Percentiles rank a stretch among this genome's conserved stretches.
phyloP scores from a whole-genome alignment of 2,797 vertebrate genomes.

The Cossypha heuglini region DNA sequence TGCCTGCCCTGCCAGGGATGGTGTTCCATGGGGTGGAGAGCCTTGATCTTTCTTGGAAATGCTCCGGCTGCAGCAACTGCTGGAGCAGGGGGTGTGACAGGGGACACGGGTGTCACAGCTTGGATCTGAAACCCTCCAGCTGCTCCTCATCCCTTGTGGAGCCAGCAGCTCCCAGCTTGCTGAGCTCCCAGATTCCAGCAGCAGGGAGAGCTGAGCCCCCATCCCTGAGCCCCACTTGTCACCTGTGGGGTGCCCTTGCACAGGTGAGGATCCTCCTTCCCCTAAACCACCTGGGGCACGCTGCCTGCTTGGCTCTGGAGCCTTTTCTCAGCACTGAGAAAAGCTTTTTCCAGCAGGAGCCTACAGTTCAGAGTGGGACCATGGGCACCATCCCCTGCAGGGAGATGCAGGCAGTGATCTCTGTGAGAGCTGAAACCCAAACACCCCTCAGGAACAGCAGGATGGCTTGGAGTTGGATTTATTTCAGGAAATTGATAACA shows the following conservation, averaged over 20 bases:
- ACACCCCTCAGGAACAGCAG: not conserved
- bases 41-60: not conserved
- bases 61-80: not conserved
- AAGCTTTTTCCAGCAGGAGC: not conserved
- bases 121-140: not conserved
- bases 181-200: not conserved
- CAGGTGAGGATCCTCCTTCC: not conserved
- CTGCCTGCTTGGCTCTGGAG: not conserved
- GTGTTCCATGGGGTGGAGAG: not conserved
- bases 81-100: not conserved
- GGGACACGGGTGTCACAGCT: rapidly evolving
- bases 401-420: not conserved
- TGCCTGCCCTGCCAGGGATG: not conserved
- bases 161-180: not conserved
- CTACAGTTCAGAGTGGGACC: not conserved
- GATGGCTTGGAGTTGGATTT: not conserved
- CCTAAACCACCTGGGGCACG: not conserved
- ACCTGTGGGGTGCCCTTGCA: not conserved
- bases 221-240: rapidly evolving
- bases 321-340: not conserved
- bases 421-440: not conserved
- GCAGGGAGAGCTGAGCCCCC: not conserved
- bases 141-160: not conserved
- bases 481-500: not conserved
- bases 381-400: rapidly evolving